Evolutionary conservation across 1,140 invertebrate genomes (phyloP), one percentile per base, ranked within the genome.

Genomic region (Tetragnatha versicolor): DNA sequence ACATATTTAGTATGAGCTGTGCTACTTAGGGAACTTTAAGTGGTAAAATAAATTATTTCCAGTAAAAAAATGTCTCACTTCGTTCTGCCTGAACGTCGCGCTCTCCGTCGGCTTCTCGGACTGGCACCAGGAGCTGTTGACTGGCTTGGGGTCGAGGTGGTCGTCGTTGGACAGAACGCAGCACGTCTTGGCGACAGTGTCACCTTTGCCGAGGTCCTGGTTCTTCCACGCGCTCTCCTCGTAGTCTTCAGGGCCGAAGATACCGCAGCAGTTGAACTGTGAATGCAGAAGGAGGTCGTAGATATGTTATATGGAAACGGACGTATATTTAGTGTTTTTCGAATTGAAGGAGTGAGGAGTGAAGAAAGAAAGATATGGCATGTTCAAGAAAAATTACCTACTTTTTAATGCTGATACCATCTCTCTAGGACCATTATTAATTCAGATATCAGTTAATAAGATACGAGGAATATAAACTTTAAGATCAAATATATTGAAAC

Each of bases 231-330:
- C 85, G 0, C 93, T 94, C 69, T 91, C 92, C 80, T 92, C 91
- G 85, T 94, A 95, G 88, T 95, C 94, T 66, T 89, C 88, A 2
- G 91, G 91, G 79, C 90, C 90, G 45, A 90, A 89, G 83, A 94
- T 91, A 9, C 93, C 94, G 84, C 94, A 96, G 83, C 94, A 96
- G 73, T 91, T 88, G 82, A 94, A 92, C 90, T 93, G 84, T 20
- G n/a, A n/a, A n/a, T n/a, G n/a, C n/a, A n/a, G n/a, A n/a, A n/a
- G n/a, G n/a, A n/a, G n/a, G n/a, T n/a, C n/a, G n/a, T n/a, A n/a
- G n/a, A n/a, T n/a, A n/a, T n/a, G n/a, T n/a, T n/a, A n/a, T n/a
- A n/a, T n/a, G n/a, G n/a, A n/a, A n/a, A n/a, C n/a, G n/a, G n/a
- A n/a, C n/a, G n/a, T n/a, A n/a, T n/a, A n/a, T n/a, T n/a, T n/a